Evolutionary conservation across 2,113 vertebrate species (phyloP).

Genomic region (Clinocottus analis): DNA sequence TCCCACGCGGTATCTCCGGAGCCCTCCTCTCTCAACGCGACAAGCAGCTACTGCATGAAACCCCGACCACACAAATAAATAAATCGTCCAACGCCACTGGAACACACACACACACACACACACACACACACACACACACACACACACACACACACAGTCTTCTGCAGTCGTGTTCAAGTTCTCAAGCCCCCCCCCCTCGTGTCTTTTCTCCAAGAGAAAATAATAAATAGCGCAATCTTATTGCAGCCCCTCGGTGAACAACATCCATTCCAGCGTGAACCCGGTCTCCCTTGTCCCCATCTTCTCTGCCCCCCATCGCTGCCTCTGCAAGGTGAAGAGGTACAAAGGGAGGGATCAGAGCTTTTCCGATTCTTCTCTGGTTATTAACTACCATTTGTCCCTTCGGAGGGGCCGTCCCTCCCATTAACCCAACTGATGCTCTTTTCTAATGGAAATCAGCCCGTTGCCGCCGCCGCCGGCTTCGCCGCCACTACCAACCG

Average conservation of each 20-base stretch:
- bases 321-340: conserved; percentile 72
- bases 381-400: conserved; percentile 83
- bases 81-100: conserved; percentile 30
- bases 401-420: conserved; percentile 77
- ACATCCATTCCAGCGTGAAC: conserved; percentile 72
- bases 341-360: conserved; percentile 79
- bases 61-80: conserved; percentile 58
- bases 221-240: conserved; percentile 63
- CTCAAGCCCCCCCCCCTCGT: conserved; percentile 47
- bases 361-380: conserved; percentile 80
- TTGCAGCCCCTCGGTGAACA: conserved; percentile 36
- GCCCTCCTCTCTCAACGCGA: conserved; percentile 25
- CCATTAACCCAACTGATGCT: conserved; percentile 85
- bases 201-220: conserved; percentile 46
- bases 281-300: conserved; percentile 55
- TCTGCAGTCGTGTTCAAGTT: conserved; percentile 18
- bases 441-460: conserved; percentile 88
- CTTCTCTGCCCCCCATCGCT: conserved; percentile 21
- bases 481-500: conserved; percentile 19
- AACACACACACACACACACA: conserved; percentile 31
- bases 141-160: conserved; percentile 9
- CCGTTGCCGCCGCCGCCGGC: conserved; percentile 66
- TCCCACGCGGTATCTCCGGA: background rate
- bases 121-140: conserved; percentile 40
- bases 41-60: conserved; percentile 57